A percentile compares a stretch with the other conserved stretches of the same genome.
Conservation (phyloP, 1,140 invertebrate species). For the Pemphigus obesinymphae region DNA sequence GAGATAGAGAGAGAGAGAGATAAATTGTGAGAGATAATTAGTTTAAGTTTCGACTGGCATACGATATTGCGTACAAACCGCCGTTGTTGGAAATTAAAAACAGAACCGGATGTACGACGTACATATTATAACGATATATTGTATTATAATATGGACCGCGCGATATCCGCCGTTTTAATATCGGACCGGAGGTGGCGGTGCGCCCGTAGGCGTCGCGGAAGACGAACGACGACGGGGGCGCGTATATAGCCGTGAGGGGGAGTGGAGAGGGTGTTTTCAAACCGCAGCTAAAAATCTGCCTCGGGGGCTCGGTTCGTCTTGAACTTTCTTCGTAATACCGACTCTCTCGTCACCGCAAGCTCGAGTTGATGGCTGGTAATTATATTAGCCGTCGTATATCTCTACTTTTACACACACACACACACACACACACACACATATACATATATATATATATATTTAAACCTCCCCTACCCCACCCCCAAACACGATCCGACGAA, state of each 20-base stretch:
- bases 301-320: conserved; percentile 6
- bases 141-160: neutral
- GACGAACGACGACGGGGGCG: neutral
- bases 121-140: neutral
- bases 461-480: neutral
- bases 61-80: neutral
- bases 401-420: neutral
- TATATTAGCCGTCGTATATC: conserved; percentile 23
- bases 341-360: conserved; percentile 19
- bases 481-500: neutral
- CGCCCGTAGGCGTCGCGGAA: no score
- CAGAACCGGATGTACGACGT: neutral
- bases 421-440: neutral
- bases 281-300: conserved; percentile 35
- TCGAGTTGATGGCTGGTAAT: conserved; percentile 36
- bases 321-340: conserved; percentile 17
- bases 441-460: no score
- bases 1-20: no score
- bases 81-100: conserved; percentile 15
- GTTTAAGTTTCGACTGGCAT: conserved; percentile 11
- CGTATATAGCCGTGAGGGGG: no score
- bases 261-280: neutral
- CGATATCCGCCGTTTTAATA: conserved; percentile 19
- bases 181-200: neutral
- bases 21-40: conserved; percentile 23